Base-by-base conservation (phyloP, 2,113 vertebrate genomes). In the Paradoxurus hermaphroditus region DNA sequence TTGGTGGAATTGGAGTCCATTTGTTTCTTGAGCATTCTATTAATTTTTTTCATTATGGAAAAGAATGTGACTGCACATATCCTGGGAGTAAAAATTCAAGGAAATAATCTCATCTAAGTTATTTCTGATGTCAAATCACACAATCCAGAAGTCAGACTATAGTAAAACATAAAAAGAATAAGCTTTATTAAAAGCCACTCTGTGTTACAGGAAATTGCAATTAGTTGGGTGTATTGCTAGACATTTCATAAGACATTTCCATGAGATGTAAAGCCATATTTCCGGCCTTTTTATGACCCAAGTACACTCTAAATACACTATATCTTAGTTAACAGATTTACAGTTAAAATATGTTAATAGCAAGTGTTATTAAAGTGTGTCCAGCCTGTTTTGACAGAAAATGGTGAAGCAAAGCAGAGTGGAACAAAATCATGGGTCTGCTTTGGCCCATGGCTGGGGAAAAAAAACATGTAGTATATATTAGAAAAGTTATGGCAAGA, bases 181-280 rank as follows among this genome's bases (percentile, higher is more conserved):
- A 88, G 65, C 44, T 96, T 95, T 97, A 97, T 97, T 94, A 97
- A 97, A 97, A 97, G 85, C 79, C 53, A 85, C 86, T 95, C 87
- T 72, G 92, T 94, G 94, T 96, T 95, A 97, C 96, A 97, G 97
- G 97, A 97, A 98, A 97, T 97, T 96, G 96, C 90, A 97, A 95
- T 97, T 98, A 98, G 70, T 82, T 0, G 70, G 56, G 46, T 88
- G 72, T 93, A 90, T 95, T 97, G 77, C 70, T 92, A 77, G 65
- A 77, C 85, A 93, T 98, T 97, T 97, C 95, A 97, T 94, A 94
- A 94, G 93, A 95, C 23, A 95, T 97, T 96, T 97, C 89, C 83
- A 95, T 70, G 89, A 89, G 78, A 96, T 94, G 31, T 91, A 96
- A 95, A 96, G 79, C 65, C 83, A 86, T 86, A 85, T 94, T 96